Evolutionary conservation across 1,140 invertebrate species (phyloP), one percentile per base, ranked within the genome.

Genomic region (Apocrypta bakeri): DNA sequence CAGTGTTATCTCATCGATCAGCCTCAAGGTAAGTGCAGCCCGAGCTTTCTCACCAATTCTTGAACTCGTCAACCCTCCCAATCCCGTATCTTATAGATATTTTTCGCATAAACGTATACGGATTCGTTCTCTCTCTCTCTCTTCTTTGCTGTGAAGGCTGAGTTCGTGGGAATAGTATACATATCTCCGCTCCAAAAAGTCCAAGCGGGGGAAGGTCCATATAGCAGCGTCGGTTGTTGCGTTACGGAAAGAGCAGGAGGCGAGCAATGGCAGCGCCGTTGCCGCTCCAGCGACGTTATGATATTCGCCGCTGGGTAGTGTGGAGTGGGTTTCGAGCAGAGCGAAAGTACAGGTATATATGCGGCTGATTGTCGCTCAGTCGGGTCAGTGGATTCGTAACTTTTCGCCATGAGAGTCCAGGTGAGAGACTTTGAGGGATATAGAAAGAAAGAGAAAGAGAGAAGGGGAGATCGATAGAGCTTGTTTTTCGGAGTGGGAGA

Each of bases 281-380:
- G 80, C 77, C 82, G 85, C 68, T 76, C 82, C 80, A 80, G 85
- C 83, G 85, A 85, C 79, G 86, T 87, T 82, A 81, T 76, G 87
- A 61, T 85, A 88, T 90, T 86, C 85, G 86, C 48, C 48, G 48
- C 21, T 56, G 48, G n/a, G 48, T 21, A 21, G 48, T 86, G 85
- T 73, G 87, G 90, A 90, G 89, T 89, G 89, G 88, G 89, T 85
- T 85, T 74, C 61, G 42, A 66, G 83, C 69, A 64, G 83, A 86
- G 90, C 88, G 90, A 91, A 91, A 91, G 90, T 90, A 85, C 85
- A 86, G 88, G 88, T 91, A 91, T 91, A 91, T 91, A 91, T 90
- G 87, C 86, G 82, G 80, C 86, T 89, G 90, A 91, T 91, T 90
- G 88, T 83, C 78, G 77, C 86, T 83, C 83, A 84, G 78, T 85